Evolutionary conservation across 2,113 vertebrate genomes (phyloP).

Genomic region (Puntigrus tetrazona): DNA sequence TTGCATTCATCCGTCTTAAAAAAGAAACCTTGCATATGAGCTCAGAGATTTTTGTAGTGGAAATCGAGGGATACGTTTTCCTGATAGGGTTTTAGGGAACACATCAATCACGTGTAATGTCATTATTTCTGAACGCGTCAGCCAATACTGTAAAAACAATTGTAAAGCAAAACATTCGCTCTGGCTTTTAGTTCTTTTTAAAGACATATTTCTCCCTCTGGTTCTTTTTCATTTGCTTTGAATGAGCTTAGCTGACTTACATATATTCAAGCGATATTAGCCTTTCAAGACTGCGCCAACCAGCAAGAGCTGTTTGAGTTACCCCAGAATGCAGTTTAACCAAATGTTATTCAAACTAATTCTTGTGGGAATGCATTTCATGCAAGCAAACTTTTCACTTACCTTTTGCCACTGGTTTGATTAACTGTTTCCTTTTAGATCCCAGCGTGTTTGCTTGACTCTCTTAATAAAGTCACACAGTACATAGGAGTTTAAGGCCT

Average conservation of each 20-base stretch:
- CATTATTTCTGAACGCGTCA: slow-evolving; percentile 3
- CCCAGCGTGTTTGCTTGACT: neutral
- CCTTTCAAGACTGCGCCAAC: slow-evolving; percentile 17
- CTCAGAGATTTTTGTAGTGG: neutral
- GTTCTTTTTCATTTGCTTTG: slow-evolving; percentile 18
- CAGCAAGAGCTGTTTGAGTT: slow-evolving; percentile 44
- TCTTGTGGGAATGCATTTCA: slow-evolving; percentile 26
- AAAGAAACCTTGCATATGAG: neutral
- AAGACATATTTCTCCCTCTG: slow-evolving; percentile 9
- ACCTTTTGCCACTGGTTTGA: neutral
- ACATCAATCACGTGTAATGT: slow-evolving; percentile 39
- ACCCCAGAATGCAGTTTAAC: slow-evolving; percentile 45
- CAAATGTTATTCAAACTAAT: slow-evolving; percentile 43
- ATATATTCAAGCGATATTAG: slow-evolving; percentile 21
- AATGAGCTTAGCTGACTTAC: neutral
- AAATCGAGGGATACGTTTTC: neutral
- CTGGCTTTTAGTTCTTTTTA: slow-evolving; percentile 17
- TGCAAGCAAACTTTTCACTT: slow-evolving; percentile 13
- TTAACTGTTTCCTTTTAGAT: slow-evolving; percentile 27
- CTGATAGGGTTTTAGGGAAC: slow-evolving; percentile 3
- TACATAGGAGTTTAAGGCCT: neutral
- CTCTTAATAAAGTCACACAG: neutral
- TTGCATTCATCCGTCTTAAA: slow-evolving; percentile 4
- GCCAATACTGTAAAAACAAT: slow-evolving; percentile 30
- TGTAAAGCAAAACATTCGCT: slow-evolving; percentile 43